Evolutionary conservation across 2,113 vertebrate species (phyloP).

Genomic region (Platysteira castanea): DNA sequence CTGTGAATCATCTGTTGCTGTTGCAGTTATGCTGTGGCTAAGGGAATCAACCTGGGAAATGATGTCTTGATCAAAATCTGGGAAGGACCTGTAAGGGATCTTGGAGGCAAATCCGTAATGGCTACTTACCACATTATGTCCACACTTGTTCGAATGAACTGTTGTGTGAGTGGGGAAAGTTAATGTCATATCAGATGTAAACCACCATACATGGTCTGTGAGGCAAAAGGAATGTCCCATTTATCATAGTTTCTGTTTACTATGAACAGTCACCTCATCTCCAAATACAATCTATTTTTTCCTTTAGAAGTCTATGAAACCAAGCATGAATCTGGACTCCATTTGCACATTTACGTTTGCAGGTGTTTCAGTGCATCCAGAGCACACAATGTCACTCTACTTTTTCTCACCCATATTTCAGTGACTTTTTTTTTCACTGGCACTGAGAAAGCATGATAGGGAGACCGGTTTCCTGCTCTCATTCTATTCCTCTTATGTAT

Average conservation of each 20-base stretch:
- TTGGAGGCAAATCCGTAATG: fast-evolving
- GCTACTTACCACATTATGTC: not conserved
- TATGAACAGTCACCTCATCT: not conserved
- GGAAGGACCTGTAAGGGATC: not conserved
- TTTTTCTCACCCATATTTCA: not conserved
- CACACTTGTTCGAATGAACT: not conserved
- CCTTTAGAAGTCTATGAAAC: not conserved
- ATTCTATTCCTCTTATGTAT: not conserved
- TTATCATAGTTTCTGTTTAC: not conserved
- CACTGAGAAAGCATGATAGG: not conserved
- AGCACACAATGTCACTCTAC: not conserved
- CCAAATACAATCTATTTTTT: not conserved
- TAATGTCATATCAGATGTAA: not conserved
- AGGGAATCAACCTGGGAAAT: not conserved
- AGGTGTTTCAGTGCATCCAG: not conserved
- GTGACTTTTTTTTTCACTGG: not conserved
- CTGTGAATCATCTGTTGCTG: not conserved
- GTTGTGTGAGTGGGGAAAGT: not conserved
- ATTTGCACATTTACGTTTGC: not conserved
- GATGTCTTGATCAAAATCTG: not conserved
- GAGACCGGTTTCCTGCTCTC: not conserved
- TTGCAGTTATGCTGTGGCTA: not conserved
- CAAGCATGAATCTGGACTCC: not conserved
- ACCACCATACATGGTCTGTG: not conserved
- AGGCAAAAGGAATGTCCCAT: not conserved